Percentiles rank a stretch among this genome's conserved stretches.
Evolutionary conservation across 2,888 invertebrate genomes (phyloP).

Genomic region (Caenorhabditis sp.): DNA sequence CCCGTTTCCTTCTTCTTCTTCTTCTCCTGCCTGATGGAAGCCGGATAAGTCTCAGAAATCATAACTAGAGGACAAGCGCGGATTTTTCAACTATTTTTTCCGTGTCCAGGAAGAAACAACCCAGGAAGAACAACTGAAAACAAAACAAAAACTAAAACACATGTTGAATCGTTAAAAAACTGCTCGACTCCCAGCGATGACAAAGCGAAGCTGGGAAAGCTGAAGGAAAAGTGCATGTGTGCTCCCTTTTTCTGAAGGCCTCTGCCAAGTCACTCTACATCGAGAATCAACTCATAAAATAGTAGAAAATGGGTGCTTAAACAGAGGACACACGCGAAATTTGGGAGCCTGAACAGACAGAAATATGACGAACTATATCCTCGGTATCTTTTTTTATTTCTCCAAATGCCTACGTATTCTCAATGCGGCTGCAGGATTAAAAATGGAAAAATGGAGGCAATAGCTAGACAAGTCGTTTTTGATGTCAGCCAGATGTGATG

Average conservation of each 20-base stretch:
- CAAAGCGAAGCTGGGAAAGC: constrained; percentile 46
- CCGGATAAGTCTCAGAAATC: constrained; percentile 57
- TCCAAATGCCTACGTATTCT: constrained; percentile 31
- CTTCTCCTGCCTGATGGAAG: constrained; percentile 6
- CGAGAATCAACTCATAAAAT: constrained; percentile 56
- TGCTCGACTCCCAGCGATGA: constrained; percentile 38
- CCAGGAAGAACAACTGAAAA: constrained; percentile 13
- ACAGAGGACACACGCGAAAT: constrained; percentile 37
- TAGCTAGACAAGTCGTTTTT: constrained; percentile 27
- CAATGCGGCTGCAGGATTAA: constrained; percentile 35
- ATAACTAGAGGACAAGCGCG: constrained; percentile 1
- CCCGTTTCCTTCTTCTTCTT: constrained; percentile 13
- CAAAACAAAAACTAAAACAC: constrained; percentile 39
- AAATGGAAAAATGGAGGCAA: constrained; percentile 2
- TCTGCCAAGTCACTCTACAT: constrained; percentile 43
- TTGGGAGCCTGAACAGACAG: constrained; percentile 10
- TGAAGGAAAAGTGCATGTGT: constrained; percentile 57
- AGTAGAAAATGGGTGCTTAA: constrained; percentile 49
- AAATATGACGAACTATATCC: constrained; percentile 31
- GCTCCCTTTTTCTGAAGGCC: constrained; percentile 27
- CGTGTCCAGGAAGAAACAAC: constrained; percentile 12
- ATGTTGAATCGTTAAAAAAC: constrained; percentile 53
- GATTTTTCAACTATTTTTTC: background rate
- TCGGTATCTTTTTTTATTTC: background rate
- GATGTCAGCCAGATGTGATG: constrained; percentile 23